Conservation (phyloP, 2,888 invertebrate species). For the Cinara cedri region DNA sequence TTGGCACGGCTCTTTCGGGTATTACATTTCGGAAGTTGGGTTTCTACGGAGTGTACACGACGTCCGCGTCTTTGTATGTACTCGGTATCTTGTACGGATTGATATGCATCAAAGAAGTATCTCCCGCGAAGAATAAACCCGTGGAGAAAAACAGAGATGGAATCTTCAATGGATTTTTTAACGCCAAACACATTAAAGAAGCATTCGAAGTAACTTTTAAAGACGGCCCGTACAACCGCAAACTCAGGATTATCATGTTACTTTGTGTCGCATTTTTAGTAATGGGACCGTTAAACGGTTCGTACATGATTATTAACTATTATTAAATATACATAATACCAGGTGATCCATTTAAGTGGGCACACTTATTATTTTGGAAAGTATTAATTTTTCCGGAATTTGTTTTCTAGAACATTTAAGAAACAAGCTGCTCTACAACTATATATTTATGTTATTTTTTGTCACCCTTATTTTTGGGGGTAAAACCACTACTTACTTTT, state of each 20-base stretch:
- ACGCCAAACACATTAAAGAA: conserved; percentile 76
- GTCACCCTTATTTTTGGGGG: no score
- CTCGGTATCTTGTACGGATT: conserved; percentile 77
- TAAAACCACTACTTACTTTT: no score
- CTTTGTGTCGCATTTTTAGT: conserved; percentile 85
- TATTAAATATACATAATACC: no score
- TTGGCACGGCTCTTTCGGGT: conserved; percentile 86
- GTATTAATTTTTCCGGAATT: no score
- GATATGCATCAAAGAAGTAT: conserved; percentile 71
- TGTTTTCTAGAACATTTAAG: no score
- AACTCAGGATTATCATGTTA: conserved; percentile 76
- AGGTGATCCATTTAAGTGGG: no score
- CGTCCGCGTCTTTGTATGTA: conserved; percentile 76
- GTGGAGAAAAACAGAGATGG: conserved; percentile 27
- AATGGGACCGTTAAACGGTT: conserved; percentile 84
- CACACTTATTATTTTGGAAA: no score
- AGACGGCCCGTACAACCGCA: conserved; percentile 75
- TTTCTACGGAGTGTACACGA: conserved; percentile 82
- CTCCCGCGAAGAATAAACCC: neutral
- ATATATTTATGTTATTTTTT: no score
- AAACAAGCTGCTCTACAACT: no score
- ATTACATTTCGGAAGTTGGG: conserved; percentile 66
- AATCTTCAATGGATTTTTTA: conserved; percentile 75
- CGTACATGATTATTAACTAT: conserved; percentile 63
- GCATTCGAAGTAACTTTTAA: conserved; percentile 84